A percentile compares a stretch with the other conserved stretches of the same genome.
Conservation (phyloP, 2,888 invertebrate genomes). For the Xanthorhoe designata region DNA sequence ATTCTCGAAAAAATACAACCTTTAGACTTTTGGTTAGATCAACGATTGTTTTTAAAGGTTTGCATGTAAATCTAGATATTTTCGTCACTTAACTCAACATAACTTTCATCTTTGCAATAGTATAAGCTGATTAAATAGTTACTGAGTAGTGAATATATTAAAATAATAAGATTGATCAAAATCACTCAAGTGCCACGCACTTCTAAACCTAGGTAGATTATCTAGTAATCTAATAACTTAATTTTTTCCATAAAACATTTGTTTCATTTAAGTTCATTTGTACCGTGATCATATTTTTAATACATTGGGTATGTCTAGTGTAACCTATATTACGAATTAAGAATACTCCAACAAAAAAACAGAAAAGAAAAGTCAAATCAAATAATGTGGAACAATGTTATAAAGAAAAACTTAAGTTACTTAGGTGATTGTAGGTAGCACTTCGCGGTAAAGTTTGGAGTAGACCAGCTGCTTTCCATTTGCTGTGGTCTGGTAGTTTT, state of each 20-base stretch:
- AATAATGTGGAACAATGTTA: too few relatives aligned
- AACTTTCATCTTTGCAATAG: neutral
- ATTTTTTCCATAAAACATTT: neutral
- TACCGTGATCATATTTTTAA: too few relatives aligned
- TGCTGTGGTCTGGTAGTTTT: constrained; percentile 6
- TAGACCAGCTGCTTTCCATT: constrained; percentile 8
- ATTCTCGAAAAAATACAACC: neutral
- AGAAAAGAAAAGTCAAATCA: too few relatives aligned
- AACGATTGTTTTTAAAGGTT: neutral
- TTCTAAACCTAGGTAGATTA: neutral
- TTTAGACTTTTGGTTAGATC: neutral
- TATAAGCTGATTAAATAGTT: neutral
- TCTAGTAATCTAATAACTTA: neutral
- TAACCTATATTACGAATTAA: too few relatives aligned
- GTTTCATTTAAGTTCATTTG: neutral
- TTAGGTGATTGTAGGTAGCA: constrained; percentile 9
- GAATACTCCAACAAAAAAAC: too few relatives aligned
- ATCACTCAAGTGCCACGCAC: neutral
- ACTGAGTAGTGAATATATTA: neutral
- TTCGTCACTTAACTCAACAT: neutral
- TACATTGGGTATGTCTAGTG: too few relatives aligned
- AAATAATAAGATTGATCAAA: neutral
- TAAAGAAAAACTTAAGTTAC: too few relatives aligned
- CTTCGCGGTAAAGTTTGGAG: constrained; percentile 14
- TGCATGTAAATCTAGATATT: neutral